phyloP scores from a whole-genome alignment of 2,113 vertebrate species.

The Oncorhynchus masou region DNA sequence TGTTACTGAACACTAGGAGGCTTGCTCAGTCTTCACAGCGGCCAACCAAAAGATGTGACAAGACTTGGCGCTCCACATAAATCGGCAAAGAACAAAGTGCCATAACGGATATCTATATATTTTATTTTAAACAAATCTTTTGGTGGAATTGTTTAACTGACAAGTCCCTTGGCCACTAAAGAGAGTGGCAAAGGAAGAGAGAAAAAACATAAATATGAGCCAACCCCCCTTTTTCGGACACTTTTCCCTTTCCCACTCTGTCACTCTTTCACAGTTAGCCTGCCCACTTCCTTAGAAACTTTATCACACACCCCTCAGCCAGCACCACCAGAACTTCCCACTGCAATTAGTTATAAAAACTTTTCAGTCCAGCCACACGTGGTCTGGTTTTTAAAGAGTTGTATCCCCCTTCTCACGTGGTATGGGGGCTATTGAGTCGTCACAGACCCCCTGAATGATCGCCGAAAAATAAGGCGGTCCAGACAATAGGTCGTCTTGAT shows the following conservation, averaged over 20 bases:
- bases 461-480: constrained; percentile 79
- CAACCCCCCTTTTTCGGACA: constrained; percentile 59
- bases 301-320: constrained; percentile 68
- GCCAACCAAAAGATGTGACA: constrained; percentile 63
- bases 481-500: constrained; percentile 83
- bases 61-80: constrained; percentile 50
- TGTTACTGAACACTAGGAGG: constrained; percentile 30
- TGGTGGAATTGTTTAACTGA: constrained; percentile 65
- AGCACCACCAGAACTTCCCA: constrained; percentile 72
- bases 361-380: constrained; percentile 80
- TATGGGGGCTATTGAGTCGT: constrained; percentile 82
- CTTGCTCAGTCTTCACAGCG: constrained; percentile 60
- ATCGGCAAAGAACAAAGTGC: constrained; percentile 50
- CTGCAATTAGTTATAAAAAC: constrained; percentile 85
- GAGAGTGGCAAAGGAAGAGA: constrained; percentile 44
- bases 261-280: constrained; percentile 71
- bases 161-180: constrained; percentile 48
- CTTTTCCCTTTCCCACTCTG: constrained; percentile 67
- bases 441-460: constrained; percentile 83
- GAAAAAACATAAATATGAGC: constrained; percentile 51
- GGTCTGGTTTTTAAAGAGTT: constrained; percentile 82
- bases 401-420: constrained; percentile 74
- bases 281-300: constrained; percentile 80
- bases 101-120: constrained; percentile 61
- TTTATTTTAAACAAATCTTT: constrained; percentile 64